Evolutionary conservation across 2,113 vertebrate species (phyloP), one percentile per base, ranked within the genome.

Genomic region (Ctenomys sociabilis): DNA sequence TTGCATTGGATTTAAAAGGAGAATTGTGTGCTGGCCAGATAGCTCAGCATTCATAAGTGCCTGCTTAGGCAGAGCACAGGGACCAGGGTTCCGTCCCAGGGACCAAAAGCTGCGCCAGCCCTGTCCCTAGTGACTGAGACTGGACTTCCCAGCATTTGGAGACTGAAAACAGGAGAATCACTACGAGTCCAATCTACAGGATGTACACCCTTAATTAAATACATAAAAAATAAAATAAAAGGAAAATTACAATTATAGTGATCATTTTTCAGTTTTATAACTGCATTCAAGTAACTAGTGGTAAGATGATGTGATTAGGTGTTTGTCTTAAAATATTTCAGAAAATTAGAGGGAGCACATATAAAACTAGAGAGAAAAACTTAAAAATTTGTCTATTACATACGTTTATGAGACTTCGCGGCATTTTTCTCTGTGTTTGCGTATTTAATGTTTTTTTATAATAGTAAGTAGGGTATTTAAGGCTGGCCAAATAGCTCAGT

Each of bases 351-450:
- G 63, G 7, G 75, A 93, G 16, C 77, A 0, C 40, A 61, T n/a
- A 85, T 14, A 85, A 84, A 63, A 3, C 57, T 70, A 16, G 13
- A 10, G 21, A 19, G 8, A 86, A 96, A 91, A 89, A 52, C 72
- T 80, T 86, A 2, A 85, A 82, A 88, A 32, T 8, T 82, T 66
- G 24, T 93, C 5, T 83, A 4, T 24, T 59, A 87, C 22, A 80
- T 86, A 21, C 1, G 68, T 64, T 90, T 85, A 54, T 92, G 9
- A 64, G 22, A 19, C 72, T 91, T 37, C 89, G 37, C 2, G 26
- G 70, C 77, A 7, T 77, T 95, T 94, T 95, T 93, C 49, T 85
- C 43, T 88, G 57, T 16, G 66, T 37, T 85, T 88, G 2, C 43
- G 77, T 77, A 1, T 94, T 86, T 59, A 73, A 43, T 30, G 49